A percentile compares a stretch with the other conserved stretches of the same genome.
phyloP scores from a whole-genome alignment of 2,888 invertebrate genomes.

The Pterobdella sp. region DNA sequence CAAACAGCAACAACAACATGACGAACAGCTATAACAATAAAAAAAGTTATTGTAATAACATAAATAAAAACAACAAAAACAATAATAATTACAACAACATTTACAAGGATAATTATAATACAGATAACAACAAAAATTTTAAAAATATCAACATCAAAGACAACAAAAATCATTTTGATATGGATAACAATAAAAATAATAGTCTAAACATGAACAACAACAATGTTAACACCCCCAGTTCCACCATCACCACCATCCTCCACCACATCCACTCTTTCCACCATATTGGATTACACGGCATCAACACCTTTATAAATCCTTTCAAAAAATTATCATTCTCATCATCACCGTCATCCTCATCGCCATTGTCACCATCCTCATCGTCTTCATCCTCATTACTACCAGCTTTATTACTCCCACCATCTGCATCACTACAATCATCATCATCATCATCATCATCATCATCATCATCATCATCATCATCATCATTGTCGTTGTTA shows the following conservation, averaged over 20 bases:
- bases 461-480: neutral
- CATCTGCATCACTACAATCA: neutral
- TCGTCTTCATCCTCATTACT: neutral
- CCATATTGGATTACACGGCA: neutral
- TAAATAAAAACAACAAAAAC: neutral
- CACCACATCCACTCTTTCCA: neutral
- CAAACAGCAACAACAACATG: no score
- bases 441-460: neutral
- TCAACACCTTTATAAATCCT: neutral
- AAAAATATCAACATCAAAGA: conserved; percentile 3
- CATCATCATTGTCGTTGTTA: neutral
- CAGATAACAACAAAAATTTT: neutral
- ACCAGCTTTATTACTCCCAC: neutral
- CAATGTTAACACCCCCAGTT: neutral
- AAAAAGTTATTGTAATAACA: neutral
- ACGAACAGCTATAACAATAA: neutral
- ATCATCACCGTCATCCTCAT: neutral
- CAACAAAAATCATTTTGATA: neutral
- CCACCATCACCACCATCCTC: neutral
- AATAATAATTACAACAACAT: conserved; percentile 1
- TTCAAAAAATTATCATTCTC: neutral
- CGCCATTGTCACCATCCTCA: neutral
- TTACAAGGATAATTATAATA: neutral
- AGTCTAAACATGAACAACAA: conserved; percentile 1
- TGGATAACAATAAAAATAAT: conserved; percentile 10